phyloP scores from a whole-genome alignment of 1,140 invertebrate genomes.

The Trichomalopsis sarcophagae region DNA sequence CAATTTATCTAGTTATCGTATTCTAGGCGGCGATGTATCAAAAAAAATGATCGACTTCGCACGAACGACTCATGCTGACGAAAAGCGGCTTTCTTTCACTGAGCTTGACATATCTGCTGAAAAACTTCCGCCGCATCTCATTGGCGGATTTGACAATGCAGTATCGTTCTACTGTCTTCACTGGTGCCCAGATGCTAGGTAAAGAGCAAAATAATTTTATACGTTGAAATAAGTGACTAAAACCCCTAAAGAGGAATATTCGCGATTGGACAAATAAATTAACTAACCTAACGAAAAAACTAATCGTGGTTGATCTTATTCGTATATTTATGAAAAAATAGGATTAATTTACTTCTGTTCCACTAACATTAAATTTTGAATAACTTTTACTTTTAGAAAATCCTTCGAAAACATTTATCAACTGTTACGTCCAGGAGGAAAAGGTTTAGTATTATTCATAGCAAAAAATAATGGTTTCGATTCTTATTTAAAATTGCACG shows the following conservation, averaged over 20 bases:
- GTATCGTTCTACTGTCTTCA: conserved; percentile 90
- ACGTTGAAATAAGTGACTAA: background rate
- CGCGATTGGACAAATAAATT: too few relatives aligned
- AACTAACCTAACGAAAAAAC: too few relatives aligned
- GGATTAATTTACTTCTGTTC: too few relatives aligned
- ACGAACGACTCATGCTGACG: conserved; percentile 73
- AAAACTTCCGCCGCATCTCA: conserved; percentile 72
- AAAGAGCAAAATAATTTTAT: background rate
- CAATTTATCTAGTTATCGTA: background rate
- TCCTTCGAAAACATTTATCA: conserved; percentile 81
- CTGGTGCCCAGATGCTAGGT: conserved; percentile 85
- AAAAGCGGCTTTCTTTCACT: conserved; percentile 76
- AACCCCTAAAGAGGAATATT: too few relatives aligned
- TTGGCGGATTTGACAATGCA: conserved; percentile 80
- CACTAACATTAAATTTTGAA: background rate
- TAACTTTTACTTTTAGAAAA: conserved; percentile 69
- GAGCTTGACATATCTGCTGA: conserved; percentile 80
- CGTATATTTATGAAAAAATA: too few relatives aligned
- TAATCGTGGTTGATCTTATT: too few relatives aligned
- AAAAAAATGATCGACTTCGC: conserved; percentile 83
- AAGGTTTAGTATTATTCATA: conserved; percentile 82
- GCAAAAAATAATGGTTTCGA: conserved; percentile 83
- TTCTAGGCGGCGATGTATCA: conserved; percentile 81
- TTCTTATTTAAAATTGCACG: conserved; percentile 79
- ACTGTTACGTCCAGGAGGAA: conserved; percentile 80